A percentile compares a stretch with the other conserved stretches of the same genome.
Conservation (phyloP, 2,797 vertebrate species). For the Pachyuromys duprasi region DNA sequence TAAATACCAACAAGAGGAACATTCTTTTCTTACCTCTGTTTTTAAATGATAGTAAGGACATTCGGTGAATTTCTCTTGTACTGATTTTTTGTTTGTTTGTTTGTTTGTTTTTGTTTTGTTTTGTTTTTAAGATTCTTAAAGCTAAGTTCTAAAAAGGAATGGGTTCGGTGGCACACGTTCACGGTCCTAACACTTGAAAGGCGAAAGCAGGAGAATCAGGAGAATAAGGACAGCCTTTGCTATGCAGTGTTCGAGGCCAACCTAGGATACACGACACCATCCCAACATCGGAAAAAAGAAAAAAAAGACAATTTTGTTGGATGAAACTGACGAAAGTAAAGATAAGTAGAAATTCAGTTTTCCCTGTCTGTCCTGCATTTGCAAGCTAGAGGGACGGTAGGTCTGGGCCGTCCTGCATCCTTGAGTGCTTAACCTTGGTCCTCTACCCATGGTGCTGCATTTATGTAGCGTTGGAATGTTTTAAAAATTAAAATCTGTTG, state of each 20-base stretch:
- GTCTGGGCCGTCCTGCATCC: not conserved
- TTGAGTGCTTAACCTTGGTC: constrained; percentile 18
- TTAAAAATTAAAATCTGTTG: constrained; percentile 30
- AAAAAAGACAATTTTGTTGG: not conserved
- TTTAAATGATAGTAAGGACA: not conserved
- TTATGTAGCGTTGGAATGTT: constrained; percentile 7
- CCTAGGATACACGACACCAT: not conserved
- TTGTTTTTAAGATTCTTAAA: not conserved
- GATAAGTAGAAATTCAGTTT: not conserved
- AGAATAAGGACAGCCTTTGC: not conserved
- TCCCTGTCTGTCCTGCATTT: not conserved
- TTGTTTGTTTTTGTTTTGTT: not conserved
- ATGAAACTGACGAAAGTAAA: not conserved
- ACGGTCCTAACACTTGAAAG: too few species aligned
- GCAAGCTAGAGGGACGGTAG: not conserved
- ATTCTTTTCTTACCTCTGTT: not conserved
- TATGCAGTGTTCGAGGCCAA: not conserved
- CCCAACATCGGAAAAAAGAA: not conserved
- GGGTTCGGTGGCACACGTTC: too few species aligned
- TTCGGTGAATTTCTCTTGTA: not conserved
- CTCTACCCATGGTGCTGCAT: not conserved
- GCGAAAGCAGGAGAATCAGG: not conserved
- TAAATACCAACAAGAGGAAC: not conserved
- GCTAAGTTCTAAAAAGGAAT: constrained; percentile 10
- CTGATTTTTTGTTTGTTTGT: not conserved